Base-by-base conservation (phyloP, 2,113 vertebrate genomes). In the Abramis brama region DNA sequence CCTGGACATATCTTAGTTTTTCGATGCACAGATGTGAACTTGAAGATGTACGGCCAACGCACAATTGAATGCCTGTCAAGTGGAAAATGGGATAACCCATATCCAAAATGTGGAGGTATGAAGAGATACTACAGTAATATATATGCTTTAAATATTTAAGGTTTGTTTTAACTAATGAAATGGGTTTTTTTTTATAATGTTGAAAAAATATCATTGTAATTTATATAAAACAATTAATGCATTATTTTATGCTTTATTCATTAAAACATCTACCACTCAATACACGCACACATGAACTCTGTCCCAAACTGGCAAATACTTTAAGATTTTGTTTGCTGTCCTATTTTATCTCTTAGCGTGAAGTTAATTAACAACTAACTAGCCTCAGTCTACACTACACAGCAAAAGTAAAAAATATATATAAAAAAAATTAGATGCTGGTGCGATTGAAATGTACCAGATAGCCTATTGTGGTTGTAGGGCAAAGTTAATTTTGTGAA, bases 41-140 rank as follows among this genome's bases (percentile, higher is more conserved):
- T 91, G 74, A 94, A 6, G 47, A 30, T 91, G 66, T 25, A 87
- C 21, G 93, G 89, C 11, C 36, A 87, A 39, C 27, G 87, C 64
- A 87, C 94, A 87, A 89, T 97, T 0, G 36, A 93, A 86, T 97
- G 96, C 84, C 91, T 91, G 43, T 83, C 88, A 30, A 12, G 90
- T n/a, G 95, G 95, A 85, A 8, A 30, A 3, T 97, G 96, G 96
- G 95, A 87, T 89, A 43, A 9, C 0, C 15, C 87, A 5, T 91
- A 89, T 15, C 96, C 96, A 76, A 87, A 21, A 70, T 97, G 96
- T 86, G 27, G 89, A 91, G 95, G 96, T 97, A 93, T 95, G 27
- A 30, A 11, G 1, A 27, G 0, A 30, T 64, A 15, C 12, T 45
- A 1, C 7, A 23, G 8, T 45, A 2, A 75, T 60, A 9, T 36